These are phyloP conservation scores for Notodonta dromedarius DNA, from an alignment of 2,888 invertebrate species.

Conservation along the genomic window DNA sequence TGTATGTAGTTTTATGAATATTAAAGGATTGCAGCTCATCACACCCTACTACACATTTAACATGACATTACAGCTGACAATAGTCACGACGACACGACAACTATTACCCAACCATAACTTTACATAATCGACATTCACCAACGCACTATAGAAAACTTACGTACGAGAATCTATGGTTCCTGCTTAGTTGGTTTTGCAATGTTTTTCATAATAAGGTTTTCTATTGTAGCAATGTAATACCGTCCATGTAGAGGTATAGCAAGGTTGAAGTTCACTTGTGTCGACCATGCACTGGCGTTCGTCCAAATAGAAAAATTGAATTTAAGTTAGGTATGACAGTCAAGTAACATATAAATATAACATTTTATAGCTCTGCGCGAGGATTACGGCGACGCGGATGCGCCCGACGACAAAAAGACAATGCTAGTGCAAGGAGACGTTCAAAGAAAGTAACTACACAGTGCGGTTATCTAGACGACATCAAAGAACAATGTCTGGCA, in stretches of 20 bases:
- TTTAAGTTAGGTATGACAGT: neutral
- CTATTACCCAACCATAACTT: neutral
- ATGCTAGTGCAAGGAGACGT: neutral
- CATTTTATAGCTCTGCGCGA: too few relatives aligned
- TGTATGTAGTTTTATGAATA: too few relatives aligned
- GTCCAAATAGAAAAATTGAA: neutral
- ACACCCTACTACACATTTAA: neutral
- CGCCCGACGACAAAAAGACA: neutral
- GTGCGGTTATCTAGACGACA: constrained; percentile 5
- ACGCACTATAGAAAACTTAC: neutral
- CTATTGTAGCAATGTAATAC: neutral
- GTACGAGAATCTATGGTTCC: neutral
- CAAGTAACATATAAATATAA: neutral
- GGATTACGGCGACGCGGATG: neutral
- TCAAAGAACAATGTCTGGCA: neutral
- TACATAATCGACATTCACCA: neutral
- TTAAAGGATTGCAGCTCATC: neutral
- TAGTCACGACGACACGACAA: neutral
- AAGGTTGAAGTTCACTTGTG: neutral
- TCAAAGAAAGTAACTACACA: neutral
- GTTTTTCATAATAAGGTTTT: neutral
- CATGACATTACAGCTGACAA: neutral
- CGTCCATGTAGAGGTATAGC: neutral
- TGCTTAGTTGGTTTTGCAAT: neutral
- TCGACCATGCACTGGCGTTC: constrained; percentile 4